Base-by-base conservation (phyloP, 2,113 vertebrate species). In the Phylloscopus whistleri region DNA sequence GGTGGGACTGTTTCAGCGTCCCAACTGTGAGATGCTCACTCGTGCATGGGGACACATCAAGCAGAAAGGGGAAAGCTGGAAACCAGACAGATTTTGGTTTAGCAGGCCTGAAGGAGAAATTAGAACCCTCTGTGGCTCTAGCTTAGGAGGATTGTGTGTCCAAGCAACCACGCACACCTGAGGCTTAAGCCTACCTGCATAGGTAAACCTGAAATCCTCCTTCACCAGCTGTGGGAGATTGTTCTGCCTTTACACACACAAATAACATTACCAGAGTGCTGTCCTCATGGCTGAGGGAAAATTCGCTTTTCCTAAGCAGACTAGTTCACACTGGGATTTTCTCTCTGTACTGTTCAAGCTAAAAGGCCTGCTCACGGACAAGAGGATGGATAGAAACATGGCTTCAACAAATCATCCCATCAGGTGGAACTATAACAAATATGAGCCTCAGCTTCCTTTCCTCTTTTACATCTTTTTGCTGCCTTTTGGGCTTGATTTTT, bases 1-100 rank as follows among this genome's bases (percentile, higher is more conserved):
- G 28, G 64, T 67, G 93, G 56, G 76, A 87, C 27, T 2, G 4
- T 37, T 77, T 67, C 51, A 67, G 46, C 0, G 2, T 69, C 60
- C 63, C 67, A 67, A 0, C 46, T 28, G 64, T 35, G 72, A 1
- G 13, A 64, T 69, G 59, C 56, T 89, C 56, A 31, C 23, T 24
- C 0, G 2, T 2, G 1, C 68, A 4, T 8, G 7, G 56, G 73
- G 37, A 55, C 35, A 43, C 0, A 0, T 43, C 7, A 1, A 63
- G 39, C 56, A 89, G 76, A 51, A 90, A 78, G n/a, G 12, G 24
- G 37, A 82, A 55, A 89, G 16, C 68, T 78, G 86, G 68, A 59
- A 90, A 58, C 35, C 20, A 66, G 16, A 31, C 2, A 39, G 56
- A 73, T 91, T 72, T 79, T 30, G 30, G 62, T 59, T 89, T 43